These are phyloP conservation scores for Caenorhabditis afra DNA, from an alignment of 2,888 invertebrate genomes.

Conservation along the genomic window DNA sequence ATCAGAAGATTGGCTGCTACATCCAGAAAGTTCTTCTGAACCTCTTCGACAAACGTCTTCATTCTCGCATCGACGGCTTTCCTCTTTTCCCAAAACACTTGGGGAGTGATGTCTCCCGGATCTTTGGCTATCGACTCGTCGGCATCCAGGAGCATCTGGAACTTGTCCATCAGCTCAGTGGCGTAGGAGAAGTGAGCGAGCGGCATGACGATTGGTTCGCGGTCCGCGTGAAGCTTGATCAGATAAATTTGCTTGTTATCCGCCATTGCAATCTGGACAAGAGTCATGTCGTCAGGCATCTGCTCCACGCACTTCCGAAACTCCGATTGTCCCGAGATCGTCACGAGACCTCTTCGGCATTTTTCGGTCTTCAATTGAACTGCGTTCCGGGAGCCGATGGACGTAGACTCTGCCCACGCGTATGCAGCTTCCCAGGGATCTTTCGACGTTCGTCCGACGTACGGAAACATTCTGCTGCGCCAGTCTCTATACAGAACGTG, in stretches of 20 bases:
- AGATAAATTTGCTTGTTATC: constrained; percentile 48
- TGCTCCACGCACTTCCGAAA: constrained; percentile 30
- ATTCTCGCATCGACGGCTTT: constrained; percentile 45
- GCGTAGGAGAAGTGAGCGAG: constrained; percentile 46
- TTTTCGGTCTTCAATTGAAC: constrained; percentile 36
- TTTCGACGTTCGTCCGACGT: constrained; percentile 43
- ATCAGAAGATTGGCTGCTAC: constrained; percentile 36
- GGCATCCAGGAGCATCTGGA: constrained; percentile 34
- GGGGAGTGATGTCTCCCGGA: constrained; percentile 44
- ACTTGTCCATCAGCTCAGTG: constrained; percentile 50
- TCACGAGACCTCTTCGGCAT: constrained; percentile 41
- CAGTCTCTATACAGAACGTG: constrained; percentile 58
- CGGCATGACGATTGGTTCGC: constrained; percentile 60
- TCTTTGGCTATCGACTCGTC: constrained; percentile 50
- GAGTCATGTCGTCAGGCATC: constrained; percentile 57
- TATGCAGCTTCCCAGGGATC: constrained; percentile 59
- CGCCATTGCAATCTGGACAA: constrained; percentile 50
- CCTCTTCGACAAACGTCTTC: constrained; percentile 31
- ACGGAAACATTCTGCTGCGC: constrained; percentile 55
- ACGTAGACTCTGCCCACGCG: constrained; percentile 61
- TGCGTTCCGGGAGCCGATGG: constrained; percentile 51
- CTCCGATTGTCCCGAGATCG: constrained; percentile 19
- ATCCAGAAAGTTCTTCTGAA: constrained; percentile 41
- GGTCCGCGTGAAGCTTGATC: constrained; percentile 55
- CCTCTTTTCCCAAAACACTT: constrained; percentile 48